Conservation (phyloP, 2,113 vertebrate species). For the Erythrocebus patas region DNA sequence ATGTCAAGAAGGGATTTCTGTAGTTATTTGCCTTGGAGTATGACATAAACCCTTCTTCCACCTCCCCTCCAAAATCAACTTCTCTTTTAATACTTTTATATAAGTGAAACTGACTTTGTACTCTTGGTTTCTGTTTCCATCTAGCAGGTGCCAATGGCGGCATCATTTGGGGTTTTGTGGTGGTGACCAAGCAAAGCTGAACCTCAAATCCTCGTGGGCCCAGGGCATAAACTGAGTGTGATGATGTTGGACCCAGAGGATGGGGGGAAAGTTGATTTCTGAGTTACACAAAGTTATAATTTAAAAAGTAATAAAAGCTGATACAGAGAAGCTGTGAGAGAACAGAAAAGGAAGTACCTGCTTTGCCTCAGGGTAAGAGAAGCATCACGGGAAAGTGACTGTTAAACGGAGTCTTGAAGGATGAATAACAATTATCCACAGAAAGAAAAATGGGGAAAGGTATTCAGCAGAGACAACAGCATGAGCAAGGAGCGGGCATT, state of each 20-base stretch:
- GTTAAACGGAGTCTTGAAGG: slow-evolving; percentile 34
- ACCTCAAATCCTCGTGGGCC: neutral
- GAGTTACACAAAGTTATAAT: slow-evolving; percentile 57
- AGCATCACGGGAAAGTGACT: slow-evolving; percentile 15
- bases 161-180: neutral
- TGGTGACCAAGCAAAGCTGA: neutral
- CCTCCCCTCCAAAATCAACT: slow-evolving; percentile 11
- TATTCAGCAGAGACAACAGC: neutral
- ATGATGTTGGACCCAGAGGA: neutral
- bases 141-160: neutral
- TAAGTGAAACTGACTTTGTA: slow-evolving; percentile 16
- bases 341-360: slow-evolving; percentile 27
- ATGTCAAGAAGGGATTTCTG: neutral
- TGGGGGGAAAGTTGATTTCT: neutral
- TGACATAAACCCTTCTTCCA: neutral
- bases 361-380: slow-evolving; percentile 49
- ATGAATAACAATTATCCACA: slow-evolving; percentile 15
- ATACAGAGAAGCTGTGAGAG: slow-evolving; percentile 7
- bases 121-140: neutral
- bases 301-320: slow-evolving; percentile 67
- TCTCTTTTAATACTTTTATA: neutral
- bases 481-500: neutral
- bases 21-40: neutral
- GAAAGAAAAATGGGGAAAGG: slow-evolving; percentile 22
- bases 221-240: neutral